Evolutionary conservation across 2,113 vertebrate species (phyloP).

Genomic region (Dermatemys mawii): DNA sequence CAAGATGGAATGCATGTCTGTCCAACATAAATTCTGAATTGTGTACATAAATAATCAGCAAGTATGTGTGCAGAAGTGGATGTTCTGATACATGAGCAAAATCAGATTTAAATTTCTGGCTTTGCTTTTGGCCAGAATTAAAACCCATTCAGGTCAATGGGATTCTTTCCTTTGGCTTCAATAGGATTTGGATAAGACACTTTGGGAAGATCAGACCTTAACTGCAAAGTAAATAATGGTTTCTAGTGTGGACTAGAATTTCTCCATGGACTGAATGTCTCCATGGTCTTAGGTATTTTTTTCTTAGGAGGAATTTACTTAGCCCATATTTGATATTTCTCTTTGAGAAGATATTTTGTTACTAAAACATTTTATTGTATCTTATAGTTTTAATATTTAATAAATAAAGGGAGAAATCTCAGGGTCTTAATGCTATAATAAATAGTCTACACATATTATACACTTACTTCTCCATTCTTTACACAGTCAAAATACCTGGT

Average conservation of each 20-base stretch:
- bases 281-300: neutral
- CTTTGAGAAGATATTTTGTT: neutral
- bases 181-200: neutral
- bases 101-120: neutral
- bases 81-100: neutral
- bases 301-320: neutral
- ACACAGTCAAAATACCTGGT: neutral
- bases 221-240: neutral
- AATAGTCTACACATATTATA: neutral
- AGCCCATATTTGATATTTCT: neutral
- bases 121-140: neutral
- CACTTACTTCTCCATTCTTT: neutral
- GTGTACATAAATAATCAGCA: neutral
- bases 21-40: neutral
- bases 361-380: neutral
- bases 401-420: neutral
- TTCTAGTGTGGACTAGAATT: no score
- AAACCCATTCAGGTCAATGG: neutral
- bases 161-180: neutral
- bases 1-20: neutral
- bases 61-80: neutral
- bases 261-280: neutral
- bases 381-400: neutral
- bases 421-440: neutral
- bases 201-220: neutral